phyloP scores from a whole-genome alignment of 2,797 vertebrate genomes.

The Otolemur crassicaudatus region DNA sequence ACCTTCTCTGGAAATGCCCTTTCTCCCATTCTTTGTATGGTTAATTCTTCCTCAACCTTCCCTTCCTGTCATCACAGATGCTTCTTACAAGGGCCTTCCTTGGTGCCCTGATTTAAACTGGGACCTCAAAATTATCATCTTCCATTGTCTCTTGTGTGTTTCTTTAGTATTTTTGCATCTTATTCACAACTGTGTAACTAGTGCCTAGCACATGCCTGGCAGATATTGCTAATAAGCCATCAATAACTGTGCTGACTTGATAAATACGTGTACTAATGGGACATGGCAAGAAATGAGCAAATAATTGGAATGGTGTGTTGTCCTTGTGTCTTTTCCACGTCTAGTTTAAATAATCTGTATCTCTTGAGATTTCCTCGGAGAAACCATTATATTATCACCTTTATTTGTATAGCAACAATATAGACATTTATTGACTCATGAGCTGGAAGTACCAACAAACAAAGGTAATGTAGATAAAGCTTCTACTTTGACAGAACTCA shows the following conservation, averaged over 20 bases:
- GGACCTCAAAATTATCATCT: not conserved
- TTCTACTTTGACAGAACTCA: not conserved
- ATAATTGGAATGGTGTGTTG: not conserved
- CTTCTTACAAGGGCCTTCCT: not conserved
- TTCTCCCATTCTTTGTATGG: not conserved
- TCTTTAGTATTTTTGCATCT: not conserved
- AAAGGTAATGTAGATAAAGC: not conserved
- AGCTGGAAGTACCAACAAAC: not conserved
- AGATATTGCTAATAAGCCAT: not conserved
- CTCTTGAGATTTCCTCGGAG: constrained; percentile 1
- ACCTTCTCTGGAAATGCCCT: not conserved
- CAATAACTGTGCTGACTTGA: not conserved
- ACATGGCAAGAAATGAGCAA: not conserved
- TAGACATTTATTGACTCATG: not conserved
- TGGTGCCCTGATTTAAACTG: not conserved
- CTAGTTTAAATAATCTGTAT: not conserved
- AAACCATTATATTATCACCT: not conserved
- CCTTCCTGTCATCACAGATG: not conserved
- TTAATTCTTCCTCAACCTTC: not conserved
- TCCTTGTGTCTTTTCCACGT: not conserved
- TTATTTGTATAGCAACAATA: constrained; percentile 35
- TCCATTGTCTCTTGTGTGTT: not conserved
- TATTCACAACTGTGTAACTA: not conserved
- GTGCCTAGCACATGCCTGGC: not conserved
- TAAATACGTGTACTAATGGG: not conserved